phyloP scores from a whole-genome alignment of 2,888 invertebrate genomes.

The Peribatodes rhomboidaria region DNA sequence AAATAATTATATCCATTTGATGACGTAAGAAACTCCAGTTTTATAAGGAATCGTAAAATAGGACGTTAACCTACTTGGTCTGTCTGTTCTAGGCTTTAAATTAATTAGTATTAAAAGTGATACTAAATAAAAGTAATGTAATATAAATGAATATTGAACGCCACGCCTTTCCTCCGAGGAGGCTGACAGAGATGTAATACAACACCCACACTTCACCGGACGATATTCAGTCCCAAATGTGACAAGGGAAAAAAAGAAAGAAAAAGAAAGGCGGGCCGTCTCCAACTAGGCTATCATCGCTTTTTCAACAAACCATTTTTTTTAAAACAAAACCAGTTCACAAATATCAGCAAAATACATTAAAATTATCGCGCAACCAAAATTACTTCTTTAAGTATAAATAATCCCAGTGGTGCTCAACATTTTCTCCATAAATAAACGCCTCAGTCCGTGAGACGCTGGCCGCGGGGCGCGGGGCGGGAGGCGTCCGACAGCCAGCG shows the following conservation, averaged over 20 bases:
- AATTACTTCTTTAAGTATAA: conserved; percentile 20
- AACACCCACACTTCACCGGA: no score
- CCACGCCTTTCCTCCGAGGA: no score
- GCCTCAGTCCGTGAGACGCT: conserved; percentile 68
- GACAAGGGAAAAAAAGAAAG: no score
- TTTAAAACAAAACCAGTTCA: conserved; percentile 21
- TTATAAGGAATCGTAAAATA: conserved; percentile 42
- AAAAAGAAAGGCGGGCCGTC: no score
- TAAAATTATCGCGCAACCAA: conserved; percentile 28
- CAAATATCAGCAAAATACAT: conserved; percentile 19
- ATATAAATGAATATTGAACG: no score
- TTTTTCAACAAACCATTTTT: no score
- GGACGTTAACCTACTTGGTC: conserved; percentile 34
- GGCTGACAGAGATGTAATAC: no score
- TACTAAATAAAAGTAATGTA: no score
- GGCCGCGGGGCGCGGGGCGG: conserved; percentile 65
- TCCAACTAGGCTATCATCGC: no score
- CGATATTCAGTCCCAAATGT: no score
- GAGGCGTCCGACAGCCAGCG: conserved; percentile 81
- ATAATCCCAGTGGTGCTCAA: conserved; percentile 29
- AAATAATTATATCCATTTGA: conserved; percentile 28
- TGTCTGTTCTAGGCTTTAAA: conserved; percentile 5
- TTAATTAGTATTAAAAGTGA: background rate
- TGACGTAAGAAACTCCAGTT: conserved; percentile 29
- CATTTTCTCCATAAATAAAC: conserved; percentile 36